phyloP scores from a whole-genome alignment of 2,888 invertebrate genomes.

The Scelioninae gen. 1 region DNA sequence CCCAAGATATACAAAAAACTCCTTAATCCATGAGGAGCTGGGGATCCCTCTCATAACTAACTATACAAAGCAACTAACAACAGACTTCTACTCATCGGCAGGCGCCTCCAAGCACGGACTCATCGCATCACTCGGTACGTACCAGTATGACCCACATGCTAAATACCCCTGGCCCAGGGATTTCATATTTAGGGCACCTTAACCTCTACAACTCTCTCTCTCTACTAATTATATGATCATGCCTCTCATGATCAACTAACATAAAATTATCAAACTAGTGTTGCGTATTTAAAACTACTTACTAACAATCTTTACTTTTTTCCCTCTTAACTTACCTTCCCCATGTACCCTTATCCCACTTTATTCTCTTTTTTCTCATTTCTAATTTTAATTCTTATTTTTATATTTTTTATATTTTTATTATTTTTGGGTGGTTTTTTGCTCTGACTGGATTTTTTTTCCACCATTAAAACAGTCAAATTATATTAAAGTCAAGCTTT shows the following conservation, averaged over 20 bases:
- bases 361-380: background rate
- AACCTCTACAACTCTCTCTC: background rate
- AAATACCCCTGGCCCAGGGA: constrained; percentile 17
- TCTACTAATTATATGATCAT: no score
- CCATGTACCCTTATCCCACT: background rate
- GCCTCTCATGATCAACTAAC: no score
- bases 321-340: background rate
- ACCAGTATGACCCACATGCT: constrained; percentile 1
- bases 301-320: background rate
- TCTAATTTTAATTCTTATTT: no score
- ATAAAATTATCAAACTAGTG: background rate
- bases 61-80: background rate
- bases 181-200: background rate
- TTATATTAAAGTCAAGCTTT: no score
- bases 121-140: constrained; percentile 3
- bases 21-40: background rate
- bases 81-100: background rate
- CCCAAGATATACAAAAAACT: constrained; percentile 1
- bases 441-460: no score
- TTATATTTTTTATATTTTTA: no score
- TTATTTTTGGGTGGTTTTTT: no score
- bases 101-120: background rate
- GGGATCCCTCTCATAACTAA: background rate
- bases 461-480: no score
- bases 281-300: background rate